Conservation (phyloP, 2,113 vertebrate species). For the Aplodontia rufa region DNA sequence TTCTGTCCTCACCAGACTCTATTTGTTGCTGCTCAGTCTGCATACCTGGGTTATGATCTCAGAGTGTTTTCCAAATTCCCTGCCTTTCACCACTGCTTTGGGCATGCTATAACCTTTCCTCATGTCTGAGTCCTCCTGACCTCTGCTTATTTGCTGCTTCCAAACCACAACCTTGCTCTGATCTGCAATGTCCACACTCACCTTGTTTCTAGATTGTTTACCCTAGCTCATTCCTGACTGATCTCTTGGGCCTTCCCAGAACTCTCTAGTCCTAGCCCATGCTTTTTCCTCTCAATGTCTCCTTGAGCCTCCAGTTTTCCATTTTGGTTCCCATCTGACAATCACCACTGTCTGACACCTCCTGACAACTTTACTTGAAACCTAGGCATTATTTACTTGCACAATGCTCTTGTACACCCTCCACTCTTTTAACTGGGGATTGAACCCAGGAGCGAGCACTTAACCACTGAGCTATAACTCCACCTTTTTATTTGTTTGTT, state of each 20-base stretch:
- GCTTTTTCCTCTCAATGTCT: background rate
- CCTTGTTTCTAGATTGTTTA: background rate
- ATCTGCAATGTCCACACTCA: background rate
- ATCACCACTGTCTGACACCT: background rate
- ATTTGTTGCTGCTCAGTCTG: background rate
- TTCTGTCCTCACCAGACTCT: background rate
- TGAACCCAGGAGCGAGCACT: too few relatives aligned
- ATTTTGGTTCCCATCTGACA: background rate
- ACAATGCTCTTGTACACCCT: too few relatives aligned
- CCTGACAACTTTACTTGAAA: background rate
- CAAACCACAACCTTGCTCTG: background rate
- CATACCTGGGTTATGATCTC: background rate
- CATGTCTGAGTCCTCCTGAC: background rate
- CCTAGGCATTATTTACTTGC: background rate
- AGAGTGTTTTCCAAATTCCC: background rate
- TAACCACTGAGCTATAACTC: too few relatives aligned
- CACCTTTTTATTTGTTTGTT: too few relatives aligned
- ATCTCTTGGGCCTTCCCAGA: background rate
- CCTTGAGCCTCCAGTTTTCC: background rate
- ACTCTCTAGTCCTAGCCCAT: background rate
- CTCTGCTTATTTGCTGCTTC: background rate
- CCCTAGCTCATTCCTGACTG: background rate
- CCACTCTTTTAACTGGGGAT: too few relatives aligned
- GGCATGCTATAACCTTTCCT: background rate
- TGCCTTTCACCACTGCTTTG: background rate